Evolutionary conservation across 2,888 invertebrate genomes (phyloP).

Genomic region (Gisinianus flammeolus): DNA sequence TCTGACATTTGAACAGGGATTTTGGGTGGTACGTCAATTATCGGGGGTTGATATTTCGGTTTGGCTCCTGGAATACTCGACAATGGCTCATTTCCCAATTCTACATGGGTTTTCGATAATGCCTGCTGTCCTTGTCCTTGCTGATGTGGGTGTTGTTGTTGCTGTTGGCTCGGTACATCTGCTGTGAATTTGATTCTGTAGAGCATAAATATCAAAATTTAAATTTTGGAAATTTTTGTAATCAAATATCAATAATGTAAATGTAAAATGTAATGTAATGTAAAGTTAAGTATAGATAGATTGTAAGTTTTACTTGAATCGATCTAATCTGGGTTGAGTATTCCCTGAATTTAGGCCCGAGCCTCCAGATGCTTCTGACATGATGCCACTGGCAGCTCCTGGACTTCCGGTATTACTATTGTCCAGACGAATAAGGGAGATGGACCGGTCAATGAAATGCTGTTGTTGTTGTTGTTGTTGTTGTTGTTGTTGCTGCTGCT

Average conservation of each 20-base stretch:
- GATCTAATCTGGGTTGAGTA: constrained; percentile 36
- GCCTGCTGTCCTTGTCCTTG: constrained; percentile 18
- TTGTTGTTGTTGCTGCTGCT: no score
- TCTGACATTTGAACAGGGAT: constrained; percentile 54
- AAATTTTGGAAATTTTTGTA: no score
- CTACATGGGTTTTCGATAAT: constrained; percentile 50
- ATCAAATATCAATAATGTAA: neutral
- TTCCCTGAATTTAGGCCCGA: constrained; percentile 19
- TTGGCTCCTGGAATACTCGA: neutral
- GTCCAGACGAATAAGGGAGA: constrained; percentile 57
- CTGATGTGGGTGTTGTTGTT: constrained; percentile 42
- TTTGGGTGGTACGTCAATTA: neutral
- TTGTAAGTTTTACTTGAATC: constrained; percentile 28
- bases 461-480: no score
- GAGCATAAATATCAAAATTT: no score
- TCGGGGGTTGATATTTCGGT: neutral
- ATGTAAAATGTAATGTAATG: neutral
- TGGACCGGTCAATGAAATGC: constrained; percentile 57
- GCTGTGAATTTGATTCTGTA: constrained; percentile 45
- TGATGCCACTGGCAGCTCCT: neutral
- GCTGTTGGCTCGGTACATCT: constrained; percentile 32
- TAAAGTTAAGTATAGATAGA: neutral
- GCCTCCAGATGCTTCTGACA: constrained; percentile 35
- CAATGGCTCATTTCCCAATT: neutral
- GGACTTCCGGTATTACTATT: constrained; percentile 40